Percentiles rank a stretch among this genome's conserved stretches.
These are phyloP conservation scores for Delphinus delphis DNA, from an alignment of 2,113 vertebrate genomes.

Conservation along the genomic window DNA sequence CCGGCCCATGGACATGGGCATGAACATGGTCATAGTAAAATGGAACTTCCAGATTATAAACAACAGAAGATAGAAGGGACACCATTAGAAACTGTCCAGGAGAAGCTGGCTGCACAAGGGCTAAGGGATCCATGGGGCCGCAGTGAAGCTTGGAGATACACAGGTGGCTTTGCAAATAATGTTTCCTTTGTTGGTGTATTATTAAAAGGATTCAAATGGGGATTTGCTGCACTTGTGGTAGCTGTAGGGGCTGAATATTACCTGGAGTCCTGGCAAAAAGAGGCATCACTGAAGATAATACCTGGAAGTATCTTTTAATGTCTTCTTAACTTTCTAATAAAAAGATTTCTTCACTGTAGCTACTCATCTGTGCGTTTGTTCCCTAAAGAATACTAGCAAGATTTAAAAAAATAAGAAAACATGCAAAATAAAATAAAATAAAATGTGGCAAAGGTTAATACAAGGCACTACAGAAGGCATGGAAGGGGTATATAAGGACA, in stretches of 20 bases:
- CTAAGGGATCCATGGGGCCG: conserved; percentile 94
- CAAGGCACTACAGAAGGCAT: background rate
- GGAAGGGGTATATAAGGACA: background rate
- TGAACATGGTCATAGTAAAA: conserved; percentile 87
- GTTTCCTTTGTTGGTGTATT: conserved; percentile 85
- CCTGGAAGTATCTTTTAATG: conserved; percentile 18
- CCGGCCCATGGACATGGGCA: conserved; percentile 72
- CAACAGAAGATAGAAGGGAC: conserved; percentile 94
- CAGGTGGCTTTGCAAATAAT: conserved; percentile 87
- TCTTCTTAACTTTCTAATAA: background rate
- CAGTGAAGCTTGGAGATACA: conserved; percentile 95
- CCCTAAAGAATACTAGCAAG: conserved; percentile 68
- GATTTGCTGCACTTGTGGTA: conserved; percentile 92
- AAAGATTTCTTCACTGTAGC: conserved; percentile 18
- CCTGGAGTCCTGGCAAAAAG: conserved; percentile 89
- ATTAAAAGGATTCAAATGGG: conserved; percentile 92
- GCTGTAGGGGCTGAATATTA: conserved; percentile 92
- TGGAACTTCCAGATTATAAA: conserved; percentile 90
- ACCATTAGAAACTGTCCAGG: conserved; percentile 89
- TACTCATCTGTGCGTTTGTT: conserved; percentile 50
- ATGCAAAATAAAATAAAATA: background rate
- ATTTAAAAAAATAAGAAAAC: conserved; percentile 42
- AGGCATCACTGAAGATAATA: conserved; percentile 82
- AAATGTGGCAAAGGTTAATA: background rate
- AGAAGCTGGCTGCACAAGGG: conserved; percentile 87